Conservation (phyloP, 1,140 invertebrate genomes). For the Heliconius nattereri region DNA sequence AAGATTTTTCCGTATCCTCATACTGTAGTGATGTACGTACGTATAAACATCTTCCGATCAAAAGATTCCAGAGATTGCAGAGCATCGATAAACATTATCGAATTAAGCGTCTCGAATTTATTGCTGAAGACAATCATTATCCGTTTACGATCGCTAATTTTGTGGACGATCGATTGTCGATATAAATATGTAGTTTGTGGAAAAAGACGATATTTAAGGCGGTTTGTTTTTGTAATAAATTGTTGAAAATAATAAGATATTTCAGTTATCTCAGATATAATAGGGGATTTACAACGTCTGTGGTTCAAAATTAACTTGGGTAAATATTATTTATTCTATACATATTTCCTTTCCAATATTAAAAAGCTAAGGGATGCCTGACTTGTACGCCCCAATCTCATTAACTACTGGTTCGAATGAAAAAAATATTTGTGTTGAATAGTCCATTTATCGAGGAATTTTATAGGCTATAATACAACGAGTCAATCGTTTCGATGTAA, state of each 20-base stretch:
- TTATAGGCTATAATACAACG: no score
- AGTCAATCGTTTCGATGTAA: no score
- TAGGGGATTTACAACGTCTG: no score
- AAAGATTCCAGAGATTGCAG: slow-evolving; percentile 18
- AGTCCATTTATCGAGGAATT: no score
- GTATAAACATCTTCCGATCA: neutral
- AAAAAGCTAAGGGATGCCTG: no score
- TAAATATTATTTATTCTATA: no score
- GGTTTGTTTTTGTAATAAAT: neutral
- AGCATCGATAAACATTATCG: slow-evolving; percentile 44
- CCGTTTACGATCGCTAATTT: slow-evolving; percentile 43
- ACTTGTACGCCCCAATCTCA: no score
- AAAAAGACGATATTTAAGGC: neutral
- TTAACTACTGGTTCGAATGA: no score
- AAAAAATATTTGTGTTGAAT: no score
- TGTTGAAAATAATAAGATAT: neutral
- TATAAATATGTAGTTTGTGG: neutral
- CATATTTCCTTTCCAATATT: no score
- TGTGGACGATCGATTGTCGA: slow-evolving; percentile 14
- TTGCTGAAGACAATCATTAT: slow-evolving; percentile 40
- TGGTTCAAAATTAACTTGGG: no score
- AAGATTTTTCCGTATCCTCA: neutral
- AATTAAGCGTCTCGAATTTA: slow-evolving; percentile 54
- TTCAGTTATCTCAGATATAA: neutral
- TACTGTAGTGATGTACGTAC: neutral